Evolutionary conservation across 2,113 vertebrate species (phyloP).

Genomic region (Fulica atra): DNA sequence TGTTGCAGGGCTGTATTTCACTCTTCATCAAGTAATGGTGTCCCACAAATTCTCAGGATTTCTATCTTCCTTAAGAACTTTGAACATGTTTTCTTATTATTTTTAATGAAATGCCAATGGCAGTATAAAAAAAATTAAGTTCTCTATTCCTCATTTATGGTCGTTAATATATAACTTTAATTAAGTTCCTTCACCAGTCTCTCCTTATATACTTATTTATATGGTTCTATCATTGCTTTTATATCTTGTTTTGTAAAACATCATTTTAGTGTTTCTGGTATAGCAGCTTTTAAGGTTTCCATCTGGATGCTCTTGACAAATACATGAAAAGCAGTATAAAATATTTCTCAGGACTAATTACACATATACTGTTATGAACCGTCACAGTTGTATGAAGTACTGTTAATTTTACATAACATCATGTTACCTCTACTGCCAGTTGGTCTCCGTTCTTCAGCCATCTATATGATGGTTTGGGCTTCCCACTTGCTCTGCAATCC

Average conservation of each 20-base stretch:
- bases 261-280: not conserved
- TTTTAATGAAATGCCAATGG: not conserved
- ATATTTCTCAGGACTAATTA: not conserved
- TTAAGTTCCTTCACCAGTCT: not conserved
- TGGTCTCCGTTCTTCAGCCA: conserved; percentile 91
- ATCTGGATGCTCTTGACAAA: not conserved
- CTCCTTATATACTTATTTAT: not conserved
- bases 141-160: not conserved
- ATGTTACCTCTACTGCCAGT: conserved; percentile 80
- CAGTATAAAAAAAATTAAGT: not conserved
- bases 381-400: fast-evolving
- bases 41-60: not conserved
- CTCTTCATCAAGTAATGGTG: not conserved
- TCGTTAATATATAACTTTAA: not conserved
- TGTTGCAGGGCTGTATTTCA: not conserved
- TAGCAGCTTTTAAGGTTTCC: not conserved
- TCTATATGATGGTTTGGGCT: conserved; percentile 91
- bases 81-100: not conserved
- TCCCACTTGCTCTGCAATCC: conserved; percentile 92
- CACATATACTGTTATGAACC: not conserved
- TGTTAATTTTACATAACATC: not conserved
- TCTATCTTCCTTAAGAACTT: not conserved
- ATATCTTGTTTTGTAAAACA: not conserved
- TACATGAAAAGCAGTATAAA: not conserved
- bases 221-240: not conserved